These are phyloP conservation scores for Congeria kusceri DNA, from an alignment of 2,888 invertebrate species.

Conservation along the genomic window DNA sequence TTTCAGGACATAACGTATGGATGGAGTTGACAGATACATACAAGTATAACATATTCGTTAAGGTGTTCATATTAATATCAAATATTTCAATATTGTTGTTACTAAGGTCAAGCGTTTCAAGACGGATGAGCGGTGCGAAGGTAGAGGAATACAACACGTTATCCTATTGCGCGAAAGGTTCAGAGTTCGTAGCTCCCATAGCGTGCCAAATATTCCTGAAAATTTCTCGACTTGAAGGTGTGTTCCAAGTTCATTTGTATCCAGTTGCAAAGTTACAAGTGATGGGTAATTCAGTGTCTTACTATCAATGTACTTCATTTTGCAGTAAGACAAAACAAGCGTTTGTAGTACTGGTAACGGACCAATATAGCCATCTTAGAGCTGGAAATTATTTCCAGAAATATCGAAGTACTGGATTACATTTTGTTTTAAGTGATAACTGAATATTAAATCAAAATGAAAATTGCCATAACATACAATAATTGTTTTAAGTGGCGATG, in stretches of 20 bases:
- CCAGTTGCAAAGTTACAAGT: slow-evolving; percentile 26
- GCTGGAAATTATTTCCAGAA: slow-evolving; percentile 31
- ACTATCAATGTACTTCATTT: slow-evolving; percentile 4
- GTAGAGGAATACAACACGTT: neutral
- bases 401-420: slow-evolving; percentile 17
- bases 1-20: neutral
- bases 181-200: slow-evolving; percentile 28
- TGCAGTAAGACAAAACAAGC: slow-evolving; percentile 38
- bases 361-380: slow-evolving; percentile 27
- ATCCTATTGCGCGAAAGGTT: slow-evolving; percentile 34
- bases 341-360: slow-evolving; percentile 20
- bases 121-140: neutral
- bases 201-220: slow-evolving; percentile 24
- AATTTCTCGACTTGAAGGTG: neutral
- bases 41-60: slow-evolving; percentile 25
- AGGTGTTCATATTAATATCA: neutral
- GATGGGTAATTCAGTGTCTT: slow-evolving; percentile 11
- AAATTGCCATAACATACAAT: no score
- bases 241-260: slow-evolving; percentile 36
- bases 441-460: no score
- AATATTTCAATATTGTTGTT: slow-evolving; percentile 31
- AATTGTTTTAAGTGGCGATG: no score
- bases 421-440: no score
- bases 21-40: slow-evolving; percentile 35
- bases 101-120: slow-evolving; percentile 32